These are phyloP conservation scores for Solenopsis fugax DNA, from an alignment of 1,140 invertebrate species.

Conservation along the genomic window DNA sequence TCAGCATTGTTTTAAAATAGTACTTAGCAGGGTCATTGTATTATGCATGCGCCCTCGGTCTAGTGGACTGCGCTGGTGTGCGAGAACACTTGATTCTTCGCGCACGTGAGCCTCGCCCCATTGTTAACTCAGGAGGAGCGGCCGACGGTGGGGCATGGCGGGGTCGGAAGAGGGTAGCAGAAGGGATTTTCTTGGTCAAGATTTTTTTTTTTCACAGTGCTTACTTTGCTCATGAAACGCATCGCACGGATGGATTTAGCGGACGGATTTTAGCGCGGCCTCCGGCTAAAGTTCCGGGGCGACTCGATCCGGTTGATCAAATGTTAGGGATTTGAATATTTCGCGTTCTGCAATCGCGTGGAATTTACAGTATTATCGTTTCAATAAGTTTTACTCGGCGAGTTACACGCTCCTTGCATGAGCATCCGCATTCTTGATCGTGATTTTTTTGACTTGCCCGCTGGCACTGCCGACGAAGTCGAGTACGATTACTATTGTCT, in stretches of 20 bases:
- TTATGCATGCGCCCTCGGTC: constrained; percentile 86
- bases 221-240: constrained; percentile 69
- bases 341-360: background rate
- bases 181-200: constrained; percentile 81
- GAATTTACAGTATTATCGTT: background rate
- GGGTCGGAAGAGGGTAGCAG: constrained; percentile 56
- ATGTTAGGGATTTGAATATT: constrained; percentile 37
- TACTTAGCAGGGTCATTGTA: constrained; percentile 88
- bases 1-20: constrained; percentile 88
- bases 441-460: constrained; percentile 61
- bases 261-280: constrained; percentile 46
- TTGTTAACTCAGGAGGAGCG: constrained; percentile 84
- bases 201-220: constrained; percentile 80
- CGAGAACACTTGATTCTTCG: constrained; percentile 87
- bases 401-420: background rate
- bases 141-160: constrained; percentile 37
- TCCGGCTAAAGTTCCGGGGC: background rate
- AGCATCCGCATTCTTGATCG: constrained; percentile 28
- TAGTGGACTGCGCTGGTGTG: constrained; percentile 81
- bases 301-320: constrained; percentile 9
- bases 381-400: background rate
- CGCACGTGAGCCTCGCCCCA: constrained; percentile 86
- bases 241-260: constrained; percentile 48
- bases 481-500: constrained; percentile 81
- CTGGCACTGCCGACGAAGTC: constrained; percentile 69